Percentiles rank a stretch among this genome's conserved stretches.
Evolutionary conservation across 2,797 vertebrate species (phyloP).

Genomic region (Octomys mimax): DNA sequence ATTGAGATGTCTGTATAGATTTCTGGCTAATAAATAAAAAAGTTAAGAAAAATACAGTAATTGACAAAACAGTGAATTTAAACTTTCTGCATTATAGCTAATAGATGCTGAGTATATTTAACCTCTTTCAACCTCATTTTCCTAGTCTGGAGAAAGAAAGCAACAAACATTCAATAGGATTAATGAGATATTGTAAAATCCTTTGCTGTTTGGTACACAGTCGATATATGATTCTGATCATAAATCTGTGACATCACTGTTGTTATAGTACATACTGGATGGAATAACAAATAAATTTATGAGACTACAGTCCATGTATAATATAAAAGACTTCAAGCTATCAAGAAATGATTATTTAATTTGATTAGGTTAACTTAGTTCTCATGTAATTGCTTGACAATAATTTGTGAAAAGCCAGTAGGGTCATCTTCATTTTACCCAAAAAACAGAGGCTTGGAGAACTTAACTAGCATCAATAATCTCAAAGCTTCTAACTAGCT

Average conservation of each 20-base stretch:
- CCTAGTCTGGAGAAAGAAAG: background rate
- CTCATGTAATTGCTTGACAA: background rate
- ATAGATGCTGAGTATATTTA: background rate
- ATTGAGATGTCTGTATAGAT: background rate
- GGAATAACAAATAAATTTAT: background rate
- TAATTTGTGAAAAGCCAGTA: background rate
- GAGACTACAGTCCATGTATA: background rate
- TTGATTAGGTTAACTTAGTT: conserved; percentile 1
- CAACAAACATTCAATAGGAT: background rate
- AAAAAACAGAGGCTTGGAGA: background rate
- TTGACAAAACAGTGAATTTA: background rate
- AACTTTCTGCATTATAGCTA: conserved; percentile 33
- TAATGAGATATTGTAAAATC: conserved; percentile 15
- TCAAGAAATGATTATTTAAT: background rate
- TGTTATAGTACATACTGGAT: background rate
- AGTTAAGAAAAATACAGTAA: background rate
- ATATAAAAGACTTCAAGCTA: background rate
- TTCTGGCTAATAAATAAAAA: conserved; percentile 1
- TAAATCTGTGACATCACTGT: background rate
- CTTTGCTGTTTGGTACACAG: background rate
- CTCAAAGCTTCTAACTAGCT: background rate
- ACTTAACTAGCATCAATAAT: background rate
- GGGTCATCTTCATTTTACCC: background rate
- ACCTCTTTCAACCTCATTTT: background rate
- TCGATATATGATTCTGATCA: background rate